Conservation (phyloP, 2,888 invertebrate species). For the Trachelus troglodyta region DNA sequence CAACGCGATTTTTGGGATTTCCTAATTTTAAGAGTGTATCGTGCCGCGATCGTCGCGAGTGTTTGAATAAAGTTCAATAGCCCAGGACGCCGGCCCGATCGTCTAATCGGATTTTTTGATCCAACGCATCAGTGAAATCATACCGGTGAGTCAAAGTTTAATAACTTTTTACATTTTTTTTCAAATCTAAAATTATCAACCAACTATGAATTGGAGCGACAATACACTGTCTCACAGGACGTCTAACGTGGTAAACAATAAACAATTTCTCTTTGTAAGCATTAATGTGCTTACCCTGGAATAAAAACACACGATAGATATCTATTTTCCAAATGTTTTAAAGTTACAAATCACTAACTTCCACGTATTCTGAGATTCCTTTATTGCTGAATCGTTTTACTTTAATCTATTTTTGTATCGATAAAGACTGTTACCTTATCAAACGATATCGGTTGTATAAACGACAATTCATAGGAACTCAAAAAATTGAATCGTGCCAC, state of each 20-base stretch:
- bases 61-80: slow-evolving; percentile 19
- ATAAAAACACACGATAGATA: background rate
- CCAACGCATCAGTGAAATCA: slow-evolving; percentile 13
- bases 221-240: background rate
- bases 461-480: background rate
- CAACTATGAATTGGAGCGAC: background rate
- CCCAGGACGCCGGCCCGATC: slow-evolving; percentile 23
- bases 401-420: background rate
- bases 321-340: background rate
- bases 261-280: background rate
- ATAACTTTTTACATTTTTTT: background rate
- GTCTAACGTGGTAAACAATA: background rate
- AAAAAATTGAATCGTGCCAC: background rate
- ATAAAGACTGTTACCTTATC: background rate
- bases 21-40: slow-evolving; percentile 17
- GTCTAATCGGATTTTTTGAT: slow-evolving; percentile 8
- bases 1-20: slow-evolving; percentile 2
- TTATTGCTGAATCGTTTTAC: background rate
- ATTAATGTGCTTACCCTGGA: background rate
- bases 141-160: slow-evolving; percentile 14
- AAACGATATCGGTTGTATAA: background rate
- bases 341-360: background rate
- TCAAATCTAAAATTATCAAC: background rate
- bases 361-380: background rate
- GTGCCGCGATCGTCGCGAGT: slow-evolving; percentile 15